Percentiles rank a stretch among this genome's conserved stretches.
These are phyloP conservation scores for Sitophilus oryzae DNA, from an alignment of 1,140 invertebrate species.

Conservation along the genomic window DNA sequence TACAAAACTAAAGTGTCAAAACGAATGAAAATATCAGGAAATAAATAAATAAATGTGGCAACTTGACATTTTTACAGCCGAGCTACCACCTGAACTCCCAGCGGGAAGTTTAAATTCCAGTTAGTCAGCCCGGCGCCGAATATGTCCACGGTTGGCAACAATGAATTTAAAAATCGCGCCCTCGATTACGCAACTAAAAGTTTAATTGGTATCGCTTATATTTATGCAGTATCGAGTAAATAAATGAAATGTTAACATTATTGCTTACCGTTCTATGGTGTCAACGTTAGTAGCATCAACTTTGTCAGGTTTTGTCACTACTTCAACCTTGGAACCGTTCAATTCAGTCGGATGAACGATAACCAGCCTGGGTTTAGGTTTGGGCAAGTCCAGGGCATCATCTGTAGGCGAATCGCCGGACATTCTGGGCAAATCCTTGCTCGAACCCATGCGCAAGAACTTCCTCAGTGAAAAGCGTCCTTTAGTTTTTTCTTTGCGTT, in stretches of 20 bases:
- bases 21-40: too few species aligned
- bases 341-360: conserved; percentile 85
- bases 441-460: conserved; percentile 68
- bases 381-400: conserved; percentile 40
- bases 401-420: conserved; percentile 45
- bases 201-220: too few species aligned
- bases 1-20: too few species aligned
- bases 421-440: conserved; percentile 57
- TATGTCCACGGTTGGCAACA: too few species aligned
- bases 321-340: conserved; percentile 69
- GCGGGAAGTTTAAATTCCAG: too few species aligned
- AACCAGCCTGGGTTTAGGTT: conserved; percentile 53
- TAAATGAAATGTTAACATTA: background rate
- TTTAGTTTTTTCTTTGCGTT: conserved; percentile 60
- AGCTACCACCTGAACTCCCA: too few species aligned
- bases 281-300: conserved; percentile 39
- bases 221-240: too few species aligned
- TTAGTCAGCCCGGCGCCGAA: too few species aligned
- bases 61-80: too few species aligned
- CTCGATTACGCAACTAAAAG: too few species aligned
- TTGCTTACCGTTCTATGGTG: conserved; percentile 31
- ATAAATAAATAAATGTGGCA: too few species aligned
- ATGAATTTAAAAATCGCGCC: too few species aligned
- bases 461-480: conserved; percentile 76
- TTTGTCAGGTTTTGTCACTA: conserved; percentile 53